Percentiles rank a stretch among this genome's conserved stretches.
Evolutionary conservation across 64 coral and sea anemone genomes (phyloP).

Genomic region (Hydrozoanthus tunicans): DNA sequence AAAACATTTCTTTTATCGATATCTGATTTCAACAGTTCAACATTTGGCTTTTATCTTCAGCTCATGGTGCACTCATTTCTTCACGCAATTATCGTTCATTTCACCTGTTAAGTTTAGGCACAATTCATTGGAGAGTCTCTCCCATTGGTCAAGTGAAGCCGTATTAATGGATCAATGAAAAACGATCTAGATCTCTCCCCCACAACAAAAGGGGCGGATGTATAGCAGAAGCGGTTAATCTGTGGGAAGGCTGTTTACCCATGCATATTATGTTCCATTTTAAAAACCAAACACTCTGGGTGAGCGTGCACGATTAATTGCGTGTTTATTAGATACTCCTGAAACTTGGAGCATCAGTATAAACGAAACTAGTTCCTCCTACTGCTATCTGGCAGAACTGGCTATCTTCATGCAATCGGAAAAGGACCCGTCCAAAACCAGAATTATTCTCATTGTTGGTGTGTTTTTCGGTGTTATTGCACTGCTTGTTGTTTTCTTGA

Average conservation of each 20-base stretch:
- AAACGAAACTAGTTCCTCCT: too few species aligned
- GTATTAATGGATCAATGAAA: slow-evolving; percentile 5
- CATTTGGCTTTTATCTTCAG: neutral
- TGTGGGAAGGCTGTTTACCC: slow-evolving; percentile 15
- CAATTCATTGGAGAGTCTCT: neutral
- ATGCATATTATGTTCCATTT: slow-evolving; percentile 33
- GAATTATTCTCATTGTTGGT: slow-evolving; percentile 63
- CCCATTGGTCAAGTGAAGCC: slow-evolving; percentile 26
- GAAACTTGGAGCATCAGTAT: neutral
- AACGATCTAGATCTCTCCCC: neutral
- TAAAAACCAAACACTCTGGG: slow-evolving; percentile 5
- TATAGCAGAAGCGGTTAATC: neutral
- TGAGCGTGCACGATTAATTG: neutral
- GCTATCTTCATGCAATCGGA: slow-evolving; percentile 40
- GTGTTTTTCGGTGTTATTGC: slow-evolving; percentile 74
- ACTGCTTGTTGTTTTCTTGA: slow-evolving; percentile 43
- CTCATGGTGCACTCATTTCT: neutral
- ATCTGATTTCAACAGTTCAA: neutral
- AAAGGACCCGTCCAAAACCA: slow-evolving; percentile 31
- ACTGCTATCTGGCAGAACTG: neutral
- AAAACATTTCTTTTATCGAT: neutral
- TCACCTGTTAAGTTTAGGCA: neutral
- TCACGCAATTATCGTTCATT: neutral
- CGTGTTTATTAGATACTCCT: neutral
- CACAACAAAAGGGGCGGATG: slow-evolving; percentile 14